Evolutionary conservation across 2,113 vertebrate species (phyloP).

Genomic region (Hypocryptadius cinnamomeus): DNA sequence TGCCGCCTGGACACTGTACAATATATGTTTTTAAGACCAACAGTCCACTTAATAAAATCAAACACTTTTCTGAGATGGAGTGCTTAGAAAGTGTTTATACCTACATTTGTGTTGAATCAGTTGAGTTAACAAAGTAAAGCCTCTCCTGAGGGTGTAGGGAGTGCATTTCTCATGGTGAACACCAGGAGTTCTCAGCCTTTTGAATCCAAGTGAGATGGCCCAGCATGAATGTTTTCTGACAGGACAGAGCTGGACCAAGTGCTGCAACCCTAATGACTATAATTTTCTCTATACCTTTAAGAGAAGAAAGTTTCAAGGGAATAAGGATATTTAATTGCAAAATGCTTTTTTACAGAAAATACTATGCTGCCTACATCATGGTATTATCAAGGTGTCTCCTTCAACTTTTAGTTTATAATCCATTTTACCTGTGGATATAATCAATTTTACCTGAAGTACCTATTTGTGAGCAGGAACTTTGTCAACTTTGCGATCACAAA

Average conservation of each 20-base stretch:
- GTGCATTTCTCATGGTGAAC: neutral
- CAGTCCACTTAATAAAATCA: neutral
- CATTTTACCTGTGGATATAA: neutral
- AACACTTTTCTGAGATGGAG: neutral
- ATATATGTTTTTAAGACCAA: neutral
- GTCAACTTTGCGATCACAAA: neutral
- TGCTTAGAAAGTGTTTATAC: neutral
- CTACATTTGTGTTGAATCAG: neutral
- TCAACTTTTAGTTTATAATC: neutral
- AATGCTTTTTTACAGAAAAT: neutral
- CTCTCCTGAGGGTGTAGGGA: neutral
- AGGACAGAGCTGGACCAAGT: neutral
- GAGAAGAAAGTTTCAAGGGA: neutral
- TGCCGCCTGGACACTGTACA: neutral
- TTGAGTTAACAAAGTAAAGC: neutral
- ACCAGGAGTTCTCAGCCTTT: neutral
- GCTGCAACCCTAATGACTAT: neutral
- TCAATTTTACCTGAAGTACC: neutral
- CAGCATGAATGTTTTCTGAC: neutral
- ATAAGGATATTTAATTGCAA: neutral
- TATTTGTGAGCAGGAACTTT: neutral
- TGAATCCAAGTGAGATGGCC: neutral
- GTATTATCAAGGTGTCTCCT: neutral
- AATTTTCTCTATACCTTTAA: neutral
- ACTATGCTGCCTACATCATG: neutral